Evolutionary conservation across 2,888 invertebrate genomes (phyloP), one percentile per base, ranked within the genome.

Genomic region (Eupithecia abbreviata): DNA sequence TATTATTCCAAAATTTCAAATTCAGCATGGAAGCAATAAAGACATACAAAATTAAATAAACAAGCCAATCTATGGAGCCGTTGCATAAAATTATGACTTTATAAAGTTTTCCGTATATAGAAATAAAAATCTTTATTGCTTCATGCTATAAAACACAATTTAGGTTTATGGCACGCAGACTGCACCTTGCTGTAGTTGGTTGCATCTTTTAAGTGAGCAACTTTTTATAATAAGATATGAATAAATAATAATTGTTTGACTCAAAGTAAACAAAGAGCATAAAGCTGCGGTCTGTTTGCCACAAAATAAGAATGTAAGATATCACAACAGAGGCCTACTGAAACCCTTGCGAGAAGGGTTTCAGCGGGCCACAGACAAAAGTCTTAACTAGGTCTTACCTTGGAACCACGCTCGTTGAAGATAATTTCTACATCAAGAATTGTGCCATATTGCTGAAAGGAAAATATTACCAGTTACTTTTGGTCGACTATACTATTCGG

Each of bases 371-470:
- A 90, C 91, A 74, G 80, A 82, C 81, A 77, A 55, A 72, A 71
- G 76, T 77, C 77, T 76, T 82, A 81, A 87, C 84, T 79, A 82
- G 81, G 88, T 93, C 98, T 97, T 97, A 99, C 99, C 98, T 99
- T 99, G 88, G 99, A 99, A 95, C 99, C 99, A 87, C 99, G 97
- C 96, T 99, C 99, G 96, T 99, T 99, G 97, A 99, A 99, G 95
- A 99, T 99, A 90, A 99, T 99, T 97, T 99, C 99, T 95, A 99
- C 99, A 96, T 99, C 99, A 94, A 99, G 97, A 93, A 99, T 99
- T 90, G 98, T 97, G 92, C 99, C 99, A 96, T 98, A 99, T 97
- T 99, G 99, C 98, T 99, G 96, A 91, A 97, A 92, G 90, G 88
- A 95, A 95, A 93, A 93, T 83, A 84, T 85, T 80, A 81, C 45